Base-by-base conservation (phyloP, 2,888 invertebrate species). In the Buathra laborator region DNA sequence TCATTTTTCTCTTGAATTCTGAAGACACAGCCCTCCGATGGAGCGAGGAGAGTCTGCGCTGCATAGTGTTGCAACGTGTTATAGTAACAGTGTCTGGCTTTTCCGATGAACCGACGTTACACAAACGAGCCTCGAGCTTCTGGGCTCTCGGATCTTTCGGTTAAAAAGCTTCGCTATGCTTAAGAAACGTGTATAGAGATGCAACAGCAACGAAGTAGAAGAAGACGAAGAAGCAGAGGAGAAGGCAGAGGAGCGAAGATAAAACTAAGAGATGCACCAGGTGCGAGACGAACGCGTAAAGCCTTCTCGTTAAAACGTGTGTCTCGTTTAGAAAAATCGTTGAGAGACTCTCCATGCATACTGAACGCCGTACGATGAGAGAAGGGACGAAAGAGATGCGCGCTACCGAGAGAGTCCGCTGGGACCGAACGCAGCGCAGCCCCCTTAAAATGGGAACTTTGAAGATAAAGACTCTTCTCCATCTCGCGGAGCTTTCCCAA, bases 251-350 rank as follows among this genome's bases (percentile, higher is more conserved):
- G 72, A 44, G 70, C 81, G 59, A 79, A 56, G 56, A 72, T 10
- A 62, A 46, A 76, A 70, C 75, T 81, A 81, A 56, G 86, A 85
- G 86, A 84, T 86, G 88, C 88, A 90, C 89, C 89, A 90, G 90
- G 89, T 90, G 89, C 84, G 74, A 75, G 83, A 81, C 81, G 80
- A 62, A 71, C 84, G 86, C 85, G 81, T 87, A 88, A 88, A 87
- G 88, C 76, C 80, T 81, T 78, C 76, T 87, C 87, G 86, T 89
- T 89, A 88, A 89, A 87, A 86, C 79, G 80, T 83, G 80, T 87
- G 76, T 82, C 86, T 83, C 85, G 87, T 86, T 75, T 68, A 83
- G 85, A 81, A 85, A 86, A 81, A 87, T 88, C 77, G 83, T 83
- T 79, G 43, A 64, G 71, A 19, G 72, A 59, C 29, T 82, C 83